phyloP scores from a whole-genome alignment of 2,113 vertebrate genomes.

The Parus major region DNA sequence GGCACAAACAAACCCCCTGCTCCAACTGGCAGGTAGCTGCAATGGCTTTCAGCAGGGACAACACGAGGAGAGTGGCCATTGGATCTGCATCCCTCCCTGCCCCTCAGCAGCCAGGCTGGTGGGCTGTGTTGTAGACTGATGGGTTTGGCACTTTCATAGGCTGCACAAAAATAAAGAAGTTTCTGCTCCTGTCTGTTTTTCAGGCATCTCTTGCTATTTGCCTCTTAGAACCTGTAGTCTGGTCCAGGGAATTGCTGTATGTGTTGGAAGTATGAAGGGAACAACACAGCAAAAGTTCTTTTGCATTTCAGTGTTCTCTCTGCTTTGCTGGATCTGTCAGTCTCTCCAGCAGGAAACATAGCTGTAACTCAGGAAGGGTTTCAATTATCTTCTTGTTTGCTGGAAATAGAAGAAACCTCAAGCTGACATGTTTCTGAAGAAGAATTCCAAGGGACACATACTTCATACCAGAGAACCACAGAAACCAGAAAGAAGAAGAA shows the following conservation, averaged over 20 bases:
- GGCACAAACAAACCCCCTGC: neutral
- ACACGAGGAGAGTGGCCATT: neutral
- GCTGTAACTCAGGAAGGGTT: slow-evolving; percentile 48
- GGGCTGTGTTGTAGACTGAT: neutral
- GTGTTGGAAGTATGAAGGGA: neutral
- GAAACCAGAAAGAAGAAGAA: slow-evolving; percentile 14
- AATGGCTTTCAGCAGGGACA: neutral
- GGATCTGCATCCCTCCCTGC: neutral
- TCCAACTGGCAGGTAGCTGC: neutral
- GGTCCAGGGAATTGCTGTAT: neutral
- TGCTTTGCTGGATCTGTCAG: neutral
- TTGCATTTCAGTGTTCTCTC: neutral
- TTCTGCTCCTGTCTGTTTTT: neutral
- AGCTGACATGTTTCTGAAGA: slow-evolving; percentile 51
- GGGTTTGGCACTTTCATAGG: neutral
- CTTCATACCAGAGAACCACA: slow-evolving; percentile 55
- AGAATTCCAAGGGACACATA: slow-evolving; percentile 31
- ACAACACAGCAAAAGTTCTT: neutral
- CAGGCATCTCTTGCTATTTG: neutral
- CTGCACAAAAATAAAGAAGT: neutral
- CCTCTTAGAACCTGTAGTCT: neutral
- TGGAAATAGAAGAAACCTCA: slow-evolving; percentile 63
- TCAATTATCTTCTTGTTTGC: slow-evolving; percentile 65
- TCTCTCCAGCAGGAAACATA: slow-evolving; percentile 30
- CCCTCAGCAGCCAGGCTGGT: neutral